phyloP scores from a whole-genome alignment of 2,888 invertebrate species.

The Nomada fabriciana region DNA sequence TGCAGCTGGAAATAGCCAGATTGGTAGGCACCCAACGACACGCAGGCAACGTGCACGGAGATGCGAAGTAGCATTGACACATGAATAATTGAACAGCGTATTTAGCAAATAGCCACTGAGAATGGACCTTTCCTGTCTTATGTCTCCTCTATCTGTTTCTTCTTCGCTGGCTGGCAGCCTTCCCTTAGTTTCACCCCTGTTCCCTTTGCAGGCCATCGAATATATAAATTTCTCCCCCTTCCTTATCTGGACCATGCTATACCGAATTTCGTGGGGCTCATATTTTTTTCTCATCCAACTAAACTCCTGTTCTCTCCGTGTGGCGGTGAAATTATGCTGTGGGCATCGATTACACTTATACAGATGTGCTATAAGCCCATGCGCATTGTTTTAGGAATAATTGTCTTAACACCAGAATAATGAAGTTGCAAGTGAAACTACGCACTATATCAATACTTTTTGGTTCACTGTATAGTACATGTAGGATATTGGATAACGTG shows the following conservation, averaged over 20 bases:
- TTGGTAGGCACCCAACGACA: slow-evolving; percentile 57
- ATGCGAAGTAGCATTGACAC: slow-evolving; percentile 62
- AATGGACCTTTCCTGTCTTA: slow-evolving; percentile 36
- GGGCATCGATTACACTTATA: too few relatives aligned
- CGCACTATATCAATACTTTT: too few relatives aligned
- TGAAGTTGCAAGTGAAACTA: too few relatives aligned
- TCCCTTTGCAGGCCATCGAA: background rate
- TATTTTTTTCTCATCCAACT: background rate
- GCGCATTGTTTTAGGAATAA: too few relatives aligned
- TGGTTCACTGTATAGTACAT: too few relatives aligned
- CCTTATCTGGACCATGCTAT: background rate
- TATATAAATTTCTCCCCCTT: background rate
- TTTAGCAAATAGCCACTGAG: slow-evolving; percentile 71
- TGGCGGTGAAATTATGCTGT: too few relatives aligned
- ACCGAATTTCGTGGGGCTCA: background rate
- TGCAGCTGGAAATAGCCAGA: slow-evolving; percentile 25
- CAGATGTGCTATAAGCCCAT: too few relatives aligned
- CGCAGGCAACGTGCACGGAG: slow-evolving; percentile 40
- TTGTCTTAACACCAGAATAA: too few relatives aligned
- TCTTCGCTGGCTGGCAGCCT: background rate
- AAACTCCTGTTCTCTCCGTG: background rate
- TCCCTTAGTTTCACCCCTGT: too few relatives aligned
- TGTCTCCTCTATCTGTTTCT: slow-evolving; percentile 18
- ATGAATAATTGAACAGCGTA: slow-evolving; percentile 74
- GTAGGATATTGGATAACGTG: too few relatives aligned